phyloP scores from a whole-genome alignment of 1,140 invertebrate genomes.

The Habropoda laboriosa region DNA sequence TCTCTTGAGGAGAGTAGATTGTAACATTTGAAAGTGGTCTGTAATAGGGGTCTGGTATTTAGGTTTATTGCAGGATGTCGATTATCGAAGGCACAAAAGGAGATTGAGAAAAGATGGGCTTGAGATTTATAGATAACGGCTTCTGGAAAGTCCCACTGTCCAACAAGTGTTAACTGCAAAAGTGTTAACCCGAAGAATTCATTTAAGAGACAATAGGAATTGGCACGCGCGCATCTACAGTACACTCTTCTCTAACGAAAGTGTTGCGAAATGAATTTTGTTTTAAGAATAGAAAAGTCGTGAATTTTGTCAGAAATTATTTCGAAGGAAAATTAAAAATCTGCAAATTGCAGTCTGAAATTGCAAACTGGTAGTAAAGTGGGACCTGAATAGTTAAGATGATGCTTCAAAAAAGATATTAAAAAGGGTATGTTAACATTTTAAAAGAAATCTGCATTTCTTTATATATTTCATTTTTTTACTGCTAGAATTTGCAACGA shows the following conservation, averaged over 20 bases:
- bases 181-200: neutral
- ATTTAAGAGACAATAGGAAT: slow-evolving; percentile 5
- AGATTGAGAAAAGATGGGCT: neutral
- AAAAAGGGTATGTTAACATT: too few species aligned
- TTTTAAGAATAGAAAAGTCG: neutral
- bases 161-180: slow-evolving; percentile 6
- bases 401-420: too few species aligned
- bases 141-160: neutral
- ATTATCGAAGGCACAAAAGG: slow-evolving; percentile 6
- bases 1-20: neutral
- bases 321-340: too few species aligned
- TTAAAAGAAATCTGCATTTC: too few species aligned
- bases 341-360: too few species aligned
- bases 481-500: too few species aligned
- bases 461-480: too few species aligned
- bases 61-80: slow-evolving; percentile 34
- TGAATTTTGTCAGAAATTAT: neutral
- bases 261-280: neutral
- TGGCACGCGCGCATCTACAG: neutral
- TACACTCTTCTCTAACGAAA: neutral
- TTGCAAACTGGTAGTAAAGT: too few species aligned
- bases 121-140: slow-evolving; percentile 20
- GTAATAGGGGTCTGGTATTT: slow-evolving; percentile 8
- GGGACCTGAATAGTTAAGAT: too few species aligned
- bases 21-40: neutral